Evolutionary conservation across 2,888 invertebrate genomes (phyloP), one percentile per base, ranked within the genome.

Genomic region (Miltochrista miniata): DNA sequence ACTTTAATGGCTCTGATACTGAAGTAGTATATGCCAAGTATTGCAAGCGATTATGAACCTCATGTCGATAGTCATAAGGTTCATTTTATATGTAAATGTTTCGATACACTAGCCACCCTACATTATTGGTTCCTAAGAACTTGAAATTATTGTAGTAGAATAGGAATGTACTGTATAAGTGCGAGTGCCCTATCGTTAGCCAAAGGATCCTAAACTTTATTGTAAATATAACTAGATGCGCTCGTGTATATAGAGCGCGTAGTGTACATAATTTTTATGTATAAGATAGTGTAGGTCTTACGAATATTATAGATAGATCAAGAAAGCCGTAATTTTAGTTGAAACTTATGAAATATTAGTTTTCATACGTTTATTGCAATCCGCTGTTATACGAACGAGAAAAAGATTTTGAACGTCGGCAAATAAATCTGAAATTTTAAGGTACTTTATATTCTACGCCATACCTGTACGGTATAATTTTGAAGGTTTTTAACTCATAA

Each of bases 201-300:
- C 90, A 90, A 90, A 90, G 90, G 88, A 89, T 86, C 77, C 82
- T 85, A 83, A 87, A 70, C 68, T 87, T 87, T 87, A 88, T 78
- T 90, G 89, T 90, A 90, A 80, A 89, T 89, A 90, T 79, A 60
- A 53, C 62, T 74, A 79, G 73, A 60, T 44, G 70, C 72, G 76
- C 68, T 70, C 68, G 44, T 60, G 38, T 72, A 68, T 76, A 76
- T 58, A 51, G 69, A 65, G 61, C 74, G 72, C 65, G 58, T 72
- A 62, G 66, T 76, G 79, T 79, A 80, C 73, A 80, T 79, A 78
- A 63, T 63, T 68, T 69, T 60, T 65, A 68, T 53, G 42, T 46
- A 34, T 76, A 69, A 74, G 72, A 51, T 64, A 65, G 54, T 46
- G 53, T 71, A 73, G 69, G 64, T 50, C 24, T 9, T 43, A 35